Evolutionary conservation across 2,113 vertebrate genomes (phyloP).

Genomic region (Istiophorus platypterus): DNA sequence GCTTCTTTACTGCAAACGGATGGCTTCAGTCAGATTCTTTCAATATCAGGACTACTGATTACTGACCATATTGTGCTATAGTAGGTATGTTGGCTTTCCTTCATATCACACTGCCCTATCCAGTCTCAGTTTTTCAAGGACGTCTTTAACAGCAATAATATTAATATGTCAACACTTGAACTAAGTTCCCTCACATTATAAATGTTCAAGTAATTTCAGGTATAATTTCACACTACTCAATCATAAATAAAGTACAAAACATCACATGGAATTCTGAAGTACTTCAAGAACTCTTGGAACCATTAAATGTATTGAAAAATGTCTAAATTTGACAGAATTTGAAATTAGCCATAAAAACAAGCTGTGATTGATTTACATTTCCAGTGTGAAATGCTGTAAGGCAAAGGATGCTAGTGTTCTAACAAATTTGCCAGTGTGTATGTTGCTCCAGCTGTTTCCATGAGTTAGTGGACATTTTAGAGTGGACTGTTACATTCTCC

Average conservation of each 20-base stretch:
- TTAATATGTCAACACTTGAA: conserved; percentile 11
- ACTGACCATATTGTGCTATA: conserved; percentile 46
- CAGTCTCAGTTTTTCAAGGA: background rate
- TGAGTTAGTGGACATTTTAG: background rate
- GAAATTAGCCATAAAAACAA: background rate
- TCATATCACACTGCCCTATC: conserved; percentile 38
- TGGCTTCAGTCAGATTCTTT: conserved; percentile 1
- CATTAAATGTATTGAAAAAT: conserved; percentile 42
- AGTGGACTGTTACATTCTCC: conserved; percentile 18
- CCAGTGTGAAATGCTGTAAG: background rate
- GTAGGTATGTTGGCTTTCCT: conserved; percentile 14
- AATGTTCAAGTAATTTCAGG: conserved; percentile 86
- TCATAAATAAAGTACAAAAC: conserved; percentile 45
- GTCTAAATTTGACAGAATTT: conserved; percentile 29
- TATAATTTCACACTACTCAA: conserved; percentile 49
- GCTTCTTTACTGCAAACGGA: background rate
- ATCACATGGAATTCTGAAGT: conserved; percentile 25
- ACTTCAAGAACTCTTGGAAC: conserved; percentile 31
- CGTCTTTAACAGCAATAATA: conserved; percentile 14
- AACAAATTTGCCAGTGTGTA: too few species aligned
- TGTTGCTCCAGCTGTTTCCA: background rate
- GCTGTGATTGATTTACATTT: background rate
- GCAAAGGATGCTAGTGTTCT: background rate
- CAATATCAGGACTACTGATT: background rate
- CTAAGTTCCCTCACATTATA: background rate